Conservation (phyloP, 1,140 invertebrate species). For the Drosophila punjabiensis region DNA sequence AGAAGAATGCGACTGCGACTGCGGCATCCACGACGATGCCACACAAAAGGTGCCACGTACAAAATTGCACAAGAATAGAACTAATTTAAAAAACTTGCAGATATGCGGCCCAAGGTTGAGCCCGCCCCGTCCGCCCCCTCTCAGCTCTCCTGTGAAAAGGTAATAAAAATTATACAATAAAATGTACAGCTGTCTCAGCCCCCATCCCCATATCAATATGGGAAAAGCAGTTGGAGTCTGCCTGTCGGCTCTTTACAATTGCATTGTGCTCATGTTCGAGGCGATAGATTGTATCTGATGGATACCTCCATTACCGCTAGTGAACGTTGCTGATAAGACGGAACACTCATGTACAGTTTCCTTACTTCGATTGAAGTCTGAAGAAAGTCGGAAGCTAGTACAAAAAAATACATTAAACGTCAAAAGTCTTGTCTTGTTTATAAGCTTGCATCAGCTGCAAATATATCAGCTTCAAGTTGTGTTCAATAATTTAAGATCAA, state of each 20-base stretch:
- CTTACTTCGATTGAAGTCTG: background rate
- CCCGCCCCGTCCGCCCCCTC: background rate
- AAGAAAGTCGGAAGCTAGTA: slow-evolving; percentile 20
- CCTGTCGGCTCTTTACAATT: slow-evolving; percentile 45
- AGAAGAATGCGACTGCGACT: slow-evolving; percentile 42
- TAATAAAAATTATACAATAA: slow-evolving; percentile 74
- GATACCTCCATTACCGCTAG: slow-evolving; percentile 25
- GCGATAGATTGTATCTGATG: slow-evolving; percentile 56
- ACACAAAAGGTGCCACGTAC: slow-evolving; percentile 77
- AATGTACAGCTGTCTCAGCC: slow-evolving; percentile 14
- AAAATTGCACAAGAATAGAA: slow-evolving; percentile 82
- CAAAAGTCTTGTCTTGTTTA: slow-evolving; percentile 1
- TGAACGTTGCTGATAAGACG: slow-evolving; percentile 27
- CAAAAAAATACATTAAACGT: background rate
- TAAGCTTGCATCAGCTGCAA: background rate
- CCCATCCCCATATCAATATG: slow-evolving; percentile 41
- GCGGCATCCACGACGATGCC: slow-evolving; percentile 39
- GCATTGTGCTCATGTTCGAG: slow-evolving; percentile 42
- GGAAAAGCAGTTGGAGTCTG: slow-evolving; percentile 22
- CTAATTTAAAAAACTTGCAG: slow-evolving; percentile 80
- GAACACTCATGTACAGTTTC: slow-evolving; percentile 11
- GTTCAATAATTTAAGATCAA: background rate
- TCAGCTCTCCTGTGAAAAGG: slow-evolving; percentile 24
- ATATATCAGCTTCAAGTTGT: background rate
- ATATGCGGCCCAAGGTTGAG: slow-evolving; percentile 49